Conservation (phyloP, 2,113 vertebrate species). For the Malurus cyaneus region DNA sequence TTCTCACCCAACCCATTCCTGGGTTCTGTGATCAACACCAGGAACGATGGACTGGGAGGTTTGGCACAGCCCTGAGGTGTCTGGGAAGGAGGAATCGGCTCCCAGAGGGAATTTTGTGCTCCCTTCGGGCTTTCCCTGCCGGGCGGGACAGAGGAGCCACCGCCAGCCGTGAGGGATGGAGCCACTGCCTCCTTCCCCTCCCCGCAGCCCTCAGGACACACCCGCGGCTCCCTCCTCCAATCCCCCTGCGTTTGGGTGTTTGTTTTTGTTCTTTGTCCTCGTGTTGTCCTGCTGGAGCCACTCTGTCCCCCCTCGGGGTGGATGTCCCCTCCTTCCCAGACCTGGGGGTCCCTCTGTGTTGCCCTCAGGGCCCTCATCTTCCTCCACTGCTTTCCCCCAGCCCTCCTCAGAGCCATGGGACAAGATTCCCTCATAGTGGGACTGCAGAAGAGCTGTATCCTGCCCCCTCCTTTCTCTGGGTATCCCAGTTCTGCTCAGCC, state of each 20-base stretch:
- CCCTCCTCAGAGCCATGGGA: neutral
- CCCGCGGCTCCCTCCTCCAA: neutral
- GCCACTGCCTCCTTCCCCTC: rapidly evolving
- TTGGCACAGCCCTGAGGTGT: neutral
- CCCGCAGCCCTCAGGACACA: neutral
- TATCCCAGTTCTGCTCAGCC: neutral
- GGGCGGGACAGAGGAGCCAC: rapidly evolving
- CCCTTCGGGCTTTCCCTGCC: rapidly evolving
- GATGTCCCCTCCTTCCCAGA: neutral
- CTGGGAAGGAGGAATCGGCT: neutral
- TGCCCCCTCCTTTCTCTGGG: neutral
- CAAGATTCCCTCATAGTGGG: rapidly evolving
- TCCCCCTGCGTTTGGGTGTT: rapidly evolving
- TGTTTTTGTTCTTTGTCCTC: neutral
- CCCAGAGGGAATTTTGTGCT: rapidly evolving
- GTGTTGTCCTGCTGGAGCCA: neutral
- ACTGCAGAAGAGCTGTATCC: neutral
- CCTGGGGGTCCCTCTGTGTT: neutral
- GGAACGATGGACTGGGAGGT: neutral
- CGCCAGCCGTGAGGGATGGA: rapidly evolving
- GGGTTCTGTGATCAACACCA: rapidly evolving
- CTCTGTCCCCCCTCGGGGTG: neutral
- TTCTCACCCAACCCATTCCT: rapidly evolving
- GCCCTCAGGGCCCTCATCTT: neutral
- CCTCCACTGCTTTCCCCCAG: too few species aligned